phyloP scores from a whole-genome alignment of 1,140 invertebrate genomes.

The Penaeus vannamei region DNA sequence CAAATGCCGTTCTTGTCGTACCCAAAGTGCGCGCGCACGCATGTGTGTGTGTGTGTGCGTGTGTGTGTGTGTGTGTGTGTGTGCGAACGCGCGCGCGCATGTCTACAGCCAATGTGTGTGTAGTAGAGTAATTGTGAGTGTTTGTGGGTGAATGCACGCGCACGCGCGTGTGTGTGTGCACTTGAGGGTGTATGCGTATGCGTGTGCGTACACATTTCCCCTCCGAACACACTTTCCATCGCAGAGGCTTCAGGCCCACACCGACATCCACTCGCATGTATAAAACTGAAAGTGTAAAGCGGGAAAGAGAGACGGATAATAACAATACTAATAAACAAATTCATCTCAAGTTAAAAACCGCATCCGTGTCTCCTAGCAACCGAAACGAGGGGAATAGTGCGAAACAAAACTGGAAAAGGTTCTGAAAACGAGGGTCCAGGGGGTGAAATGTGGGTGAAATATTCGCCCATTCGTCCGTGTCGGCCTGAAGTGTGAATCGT shows the following conservation, averaged over 20 bases:
- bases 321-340: not conserved
- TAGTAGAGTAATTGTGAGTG: constrained; percentile 17
- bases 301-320: not conserved
- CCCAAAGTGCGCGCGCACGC: not conserved
- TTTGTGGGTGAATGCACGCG: not conserved
- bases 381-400: constrained; percentile 38
- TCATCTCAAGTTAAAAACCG: constrained; percentile 1
- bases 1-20: not conserved
- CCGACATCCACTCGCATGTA: not conserved
- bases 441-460: constrained; percentile 66
- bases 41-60: not conserved
- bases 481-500: constrained; percentile 64
- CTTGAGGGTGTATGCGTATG: not conserved
- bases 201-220: not conserved
- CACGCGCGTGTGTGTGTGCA: not conserved
- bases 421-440: constrained; percentile 63
- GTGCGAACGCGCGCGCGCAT: not conserved
- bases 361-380: constrained; percentile 36
- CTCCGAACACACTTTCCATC: not conserved
- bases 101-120: not conserved
- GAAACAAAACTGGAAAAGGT: constrained; percentile 64
- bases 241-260: not conserved
- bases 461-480: constrained; percentile 64
- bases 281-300: not conserved
- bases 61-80: constrained; percentile 22